Conservation (phyloP, 1,140 invertebrate species). For the Zaprionus inermis region DNA sequence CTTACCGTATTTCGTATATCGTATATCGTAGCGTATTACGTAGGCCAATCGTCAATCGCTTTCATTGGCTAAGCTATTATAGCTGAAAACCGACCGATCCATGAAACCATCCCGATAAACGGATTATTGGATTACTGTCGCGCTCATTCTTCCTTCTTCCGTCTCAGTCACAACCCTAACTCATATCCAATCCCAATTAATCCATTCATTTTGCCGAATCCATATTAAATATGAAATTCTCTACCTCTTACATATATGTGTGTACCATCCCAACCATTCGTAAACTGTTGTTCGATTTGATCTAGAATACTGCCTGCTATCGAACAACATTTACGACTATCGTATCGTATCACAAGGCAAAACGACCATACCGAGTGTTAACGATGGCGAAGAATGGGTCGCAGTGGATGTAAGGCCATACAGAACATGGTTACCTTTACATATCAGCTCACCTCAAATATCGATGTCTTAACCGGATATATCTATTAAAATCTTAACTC, state of each 20-base stretch:
- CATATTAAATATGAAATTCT: constrained; percentile 64
- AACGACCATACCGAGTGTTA: constrained; percentile 96
- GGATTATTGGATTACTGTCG: constrained; percentile 69
- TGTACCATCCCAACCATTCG: constrained; percentile 32
- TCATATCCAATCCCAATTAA: constrained; percentile 41
- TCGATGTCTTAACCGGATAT: constrained; percentile 42
- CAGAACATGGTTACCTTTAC: constrained; percentile 73
- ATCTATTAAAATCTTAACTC: constrained; percentile 22
- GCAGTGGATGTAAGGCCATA: constrained; percentile 93
- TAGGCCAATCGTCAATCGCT: constrained; percentile 67
- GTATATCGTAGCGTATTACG: constrained; percentile 58
- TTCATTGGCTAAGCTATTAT: constrained; percentile 57
- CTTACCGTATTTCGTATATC: constrained; percentile 59
- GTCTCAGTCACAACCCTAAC: constrained; percentile 26
- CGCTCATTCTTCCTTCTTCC: constrained; percentile 28
- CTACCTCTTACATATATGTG: constrained; percentile 62
- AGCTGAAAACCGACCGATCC: constrained; percentile 61
- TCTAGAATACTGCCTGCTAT: constrained; percentile 75
- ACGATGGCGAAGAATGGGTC: constrained; percentile 97
- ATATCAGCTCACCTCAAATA: constrained; percentile 28
- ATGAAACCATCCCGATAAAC: constrained; percentile 62
- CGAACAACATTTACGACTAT: constrained; percentile 94
- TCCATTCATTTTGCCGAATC: constrained; percentile 2
- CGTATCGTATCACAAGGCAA: constrained; percentile 98
- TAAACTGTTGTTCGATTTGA: constrained; percentile 47